phyloP scores from a whole-genome alignment of 1,140 invertebrate species.

The Venturia canescens region DNA sequence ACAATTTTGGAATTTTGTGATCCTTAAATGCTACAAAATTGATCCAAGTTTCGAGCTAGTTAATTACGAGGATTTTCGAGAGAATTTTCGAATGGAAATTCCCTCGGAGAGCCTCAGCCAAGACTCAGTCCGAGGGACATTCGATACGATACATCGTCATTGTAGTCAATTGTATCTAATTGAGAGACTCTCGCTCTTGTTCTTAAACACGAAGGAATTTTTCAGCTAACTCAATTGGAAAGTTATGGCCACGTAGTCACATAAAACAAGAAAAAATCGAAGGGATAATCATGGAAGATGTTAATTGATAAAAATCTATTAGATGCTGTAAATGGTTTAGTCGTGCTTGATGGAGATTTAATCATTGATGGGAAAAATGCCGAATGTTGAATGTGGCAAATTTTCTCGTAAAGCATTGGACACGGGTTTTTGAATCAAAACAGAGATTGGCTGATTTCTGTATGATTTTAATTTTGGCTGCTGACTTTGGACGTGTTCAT shows the following conservation, averaged over 20 bases:
- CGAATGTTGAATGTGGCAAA: no score
- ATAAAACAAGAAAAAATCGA: not conserved
- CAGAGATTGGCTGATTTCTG: no score
- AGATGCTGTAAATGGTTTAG: no score
- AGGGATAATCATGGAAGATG: no score
- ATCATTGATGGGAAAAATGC: no score
- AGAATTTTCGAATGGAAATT: conserved; percentile 6
- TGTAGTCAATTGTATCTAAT: conserved; percentile 34
- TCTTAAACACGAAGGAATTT: not conserved
- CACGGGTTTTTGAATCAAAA: no score
- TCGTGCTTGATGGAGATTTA: no score
- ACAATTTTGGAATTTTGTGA: no score
- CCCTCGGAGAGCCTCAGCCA: not conserved
- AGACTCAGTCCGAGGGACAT: not conserved
- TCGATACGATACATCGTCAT: conserved; percentile 15
- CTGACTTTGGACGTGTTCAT: no score
- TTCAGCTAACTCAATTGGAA: not conserved
- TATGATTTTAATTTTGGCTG: no score
- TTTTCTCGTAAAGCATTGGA: not conserved
- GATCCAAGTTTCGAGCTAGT: not conserved
- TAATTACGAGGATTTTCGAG: not conserved
- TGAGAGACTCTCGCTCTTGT: conserved; percentile 24
- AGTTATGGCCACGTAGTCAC: not conserved
- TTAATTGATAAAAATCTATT: no score
- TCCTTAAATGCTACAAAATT: no score